Evolutionary conservation across 2,888 invertebrate species (phyloP), one percentile per base, ranked within the genome.

Genomic region (Platypus cylindrus): DNA sequence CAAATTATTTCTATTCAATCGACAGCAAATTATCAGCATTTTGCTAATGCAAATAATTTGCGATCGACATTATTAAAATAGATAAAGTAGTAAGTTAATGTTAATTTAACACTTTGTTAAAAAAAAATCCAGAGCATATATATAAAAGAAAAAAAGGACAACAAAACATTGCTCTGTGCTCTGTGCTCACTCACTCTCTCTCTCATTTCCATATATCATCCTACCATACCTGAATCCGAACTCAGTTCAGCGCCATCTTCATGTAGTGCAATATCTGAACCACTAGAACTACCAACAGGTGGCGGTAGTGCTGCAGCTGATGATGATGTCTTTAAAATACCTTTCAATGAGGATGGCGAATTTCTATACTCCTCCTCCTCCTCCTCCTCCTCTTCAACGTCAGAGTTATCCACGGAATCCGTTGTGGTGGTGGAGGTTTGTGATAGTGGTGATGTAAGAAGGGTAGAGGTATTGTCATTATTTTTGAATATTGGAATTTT

Each of bases 241-340:
- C 72, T 72, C 41, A 71, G 62, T 51, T 73, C 73, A 28, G 70
- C 70, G 36, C 73, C 74, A 38, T 62, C 64, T 58, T 74, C 74
- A 54, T 73, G 73, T 40, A 74, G 62, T 39, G 74, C 74, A 38
- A 73, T 65, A 53, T 75, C 74, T 20, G 73, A 73, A 34, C 72
- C 73, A 52, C 73, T 73, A 40, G 73, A 73, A 50, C 72, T 73
- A 46, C 72, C 72, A 37, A 71, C 55, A 22, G 70, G 69, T 52
- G 67, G 61, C 7, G n/a, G 24, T n/a, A 41, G 58, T 8, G 37
- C 25, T 3, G 17, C 32, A 11, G 16, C 17, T 14, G 29, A 28
- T 13, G 37, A 12, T 24, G 47, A 51, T 46, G 59, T 62, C 49
- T 62, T 62, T 40, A 62, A 46, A 29, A 60, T 60, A 7, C 61